Conservation (phyloP, 2,797 vertebrate genomes). For the Anguilla marmorata region DNA sequence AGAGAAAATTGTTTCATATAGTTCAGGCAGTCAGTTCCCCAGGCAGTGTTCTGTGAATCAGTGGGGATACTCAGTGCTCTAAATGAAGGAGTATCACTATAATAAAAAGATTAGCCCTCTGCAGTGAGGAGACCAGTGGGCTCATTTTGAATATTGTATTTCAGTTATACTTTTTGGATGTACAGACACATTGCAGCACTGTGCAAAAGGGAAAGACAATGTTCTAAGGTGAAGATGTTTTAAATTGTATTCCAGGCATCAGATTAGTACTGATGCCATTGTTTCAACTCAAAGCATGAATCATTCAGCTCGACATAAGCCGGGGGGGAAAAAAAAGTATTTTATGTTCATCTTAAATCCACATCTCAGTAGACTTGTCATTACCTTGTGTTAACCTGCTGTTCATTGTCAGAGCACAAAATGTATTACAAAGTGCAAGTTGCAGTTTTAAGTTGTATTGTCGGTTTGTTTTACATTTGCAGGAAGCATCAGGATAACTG, state of each 20-base stretch:
- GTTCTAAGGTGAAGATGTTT: neutral
- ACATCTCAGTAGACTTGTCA: neutral
- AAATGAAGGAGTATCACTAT: neutral
- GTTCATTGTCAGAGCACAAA: neutral
- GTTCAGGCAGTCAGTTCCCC: neutral
- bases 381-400: neutral
- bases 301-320: neutral
- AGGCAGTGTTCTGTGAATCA: neutral
- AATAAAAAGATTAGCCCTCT: neutral
- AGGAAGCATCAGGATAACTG: neutral
- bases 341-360: neutral
- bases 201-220: neutral
- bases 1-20: neutral
- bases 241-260: conserved; percentile 6
- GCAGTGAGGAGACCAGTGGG: neutral
- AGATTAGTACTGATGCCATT: neutral
- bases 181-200: neutral
- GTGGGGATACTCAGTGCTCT: neutral
- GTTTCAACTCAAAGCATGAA: conserved; percentile 2
- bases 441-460: neutral
- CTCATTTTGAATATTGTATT: neutral
- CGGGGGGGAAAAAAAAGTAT: neutral
- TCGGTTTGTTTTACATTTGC: neutral
- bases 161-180: neutral
- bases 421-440: neutral